A percentile compares a stretch with the other conserved stretches of the same genome.
Evolutionary conservation across 2,888 invertebrate genomes (phyloP).

Genomic region (Notodonta ziczac): DNA sequence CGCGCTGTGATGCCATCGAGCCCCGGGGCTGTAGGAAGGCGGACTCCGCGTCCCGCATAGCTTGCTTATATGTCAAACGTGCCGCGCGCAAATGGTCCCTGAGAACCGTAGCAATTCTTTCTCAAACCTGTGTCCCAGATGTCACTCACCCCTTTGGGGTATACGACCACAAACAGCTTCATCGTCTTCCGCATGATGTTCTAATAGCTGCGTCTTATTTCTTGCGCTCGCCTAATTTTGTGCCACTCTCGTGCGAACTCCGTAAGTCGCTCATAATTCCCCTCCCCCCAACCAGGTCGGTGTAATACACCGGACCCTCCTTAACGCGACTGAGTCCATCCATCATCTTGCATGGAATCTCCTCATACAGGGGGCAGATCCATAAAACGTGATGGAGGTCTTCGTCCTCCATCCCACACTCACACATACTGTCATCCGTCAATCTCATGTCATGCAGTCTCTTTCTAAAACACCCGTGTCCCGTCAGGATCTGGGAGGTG

Average conservation of each 20-base stretch:
- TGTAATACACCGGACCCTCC: slow-evolving; percentile 5
- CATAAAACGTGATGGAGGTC: slow-evolving; percentile 8
- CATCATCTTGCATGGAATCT: background rate
- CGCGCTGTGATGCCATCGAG: slow-evolving; percentile 36
- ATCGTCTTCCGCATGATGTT: too few species aligned
- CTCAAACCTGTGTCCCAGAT: too few species aligned
- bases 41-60: slow-evolving; percentile 16
- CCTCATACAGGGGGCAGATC: slow-evolving; percentile 6
- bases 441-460: slow-evolving; percentile 8
- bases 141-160: too few species aligned
- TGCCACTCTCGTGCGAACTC: too few species aligned
- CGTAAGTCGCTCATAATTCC: too few species aligned
- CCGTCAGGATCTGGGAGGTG: slow-evolving; percentile 23
- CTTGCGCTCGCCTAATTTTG: too few species aligned
- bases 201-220: too few species aligned
- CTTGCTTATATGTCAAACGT: background rate
- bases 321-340: background rate
- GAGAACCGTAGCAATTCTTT: too few species aligned
- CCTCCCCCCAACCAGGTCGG: background rate
- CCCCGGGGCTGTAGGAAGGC: slow-evolving; percentile 37
- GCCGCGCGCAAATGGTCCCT: background rate
- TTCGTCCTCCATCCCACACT: slow-evolving; percentile 1
- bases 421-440: background rate
- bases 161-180: too few species aligned
- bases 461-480: slow-evolving; percentile 21